These are phyloP conservation scores for Elgaria multicarinata DNA, from an alignment of 2,113 vertebrate species.

Conservation along the genomic window DNA sequence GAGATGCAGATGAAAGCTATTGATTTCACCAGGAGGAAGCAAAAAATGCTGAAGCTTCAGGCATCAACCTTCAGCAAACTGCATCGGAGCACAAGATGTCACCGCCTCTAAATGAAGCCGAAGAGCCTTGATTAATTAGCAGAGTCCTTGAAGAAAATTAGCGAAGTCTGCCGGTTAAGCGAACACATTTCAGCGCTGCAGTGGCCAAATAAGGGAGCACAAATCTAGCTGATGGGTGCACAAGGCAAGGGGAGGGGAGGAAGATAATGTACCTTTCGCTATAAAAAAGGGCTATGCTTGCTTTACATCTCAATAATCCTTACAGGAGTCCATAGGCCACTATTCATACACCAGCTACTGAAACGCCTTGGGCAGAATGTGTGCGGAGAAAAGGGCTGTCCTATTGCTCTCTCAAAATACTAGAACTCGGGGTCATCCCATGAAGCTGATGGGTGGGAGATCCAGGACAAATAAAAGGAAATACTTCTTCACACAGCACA, in stretches of 20 bases:
- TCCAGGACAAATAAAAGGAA: no score
- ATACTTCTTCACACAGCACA: no score
- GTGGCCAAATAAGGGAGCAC: not conserved
- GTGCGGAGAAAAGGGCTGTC: not conserved
- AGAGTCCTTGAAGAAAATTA: not conserved
- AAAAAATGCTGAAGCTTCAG: not conserved
- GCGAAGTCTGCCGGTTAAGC: not conserved
- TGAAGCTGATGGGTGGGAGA: no score
- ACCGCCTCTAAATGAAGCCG: not conserved
- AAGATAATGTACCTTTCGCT: not conserved
- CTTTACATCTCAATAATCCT: not conserved
- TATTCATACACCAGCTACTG: not conserved
- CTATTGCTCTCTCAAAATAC: no score
- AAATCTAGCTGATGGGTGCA: rapidly evolving
- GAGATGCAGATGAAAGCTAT: not conserved
- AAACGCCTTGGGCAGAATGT: not conserved
- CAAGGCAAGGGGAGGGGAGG: rapidly evolving
- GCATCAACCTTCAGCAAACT: constrained; percentile 17
- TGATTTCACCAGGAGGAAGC: constrained; percentile 4
- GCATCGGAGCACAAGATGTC: not conserved
- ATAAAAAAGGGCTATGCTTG: no score
- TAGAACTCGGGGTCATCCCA: no score
- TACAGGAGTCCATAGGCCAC: not conserved
- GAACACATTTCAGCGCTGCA: rapidly evolving
- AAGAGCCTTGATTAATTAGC: not conserved